These are phyloP conservation scores for Hypomesus transpacificus DNA, from an alignment of 2,113 vertebrate species.

Conservation along the genomic window DNA sequence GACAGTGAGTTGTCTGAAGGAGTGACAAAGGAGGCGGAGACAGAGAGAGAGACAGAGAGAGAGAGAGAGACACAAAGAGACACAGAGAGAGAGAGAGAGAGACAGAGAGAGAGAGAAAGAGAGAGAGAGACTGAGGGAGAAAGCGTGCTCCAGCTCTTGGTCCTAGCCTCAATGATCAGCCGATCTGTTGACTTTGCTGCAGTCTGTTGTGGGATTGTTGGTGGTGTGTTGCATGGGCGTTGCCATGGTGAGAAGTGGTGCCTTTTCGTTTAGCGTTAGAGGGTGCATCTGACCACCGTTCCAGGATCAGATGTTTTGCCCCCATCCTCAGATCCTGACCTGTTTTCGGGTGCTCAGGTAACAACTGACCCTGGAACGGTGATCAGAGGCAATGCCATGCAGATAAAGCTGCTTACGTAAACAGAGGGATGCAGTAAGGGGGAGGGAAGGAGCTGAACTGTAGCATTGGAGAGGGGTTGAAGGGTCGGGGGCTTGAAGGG, in stretches of 20 bases:
- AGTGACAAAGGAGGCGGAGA: no score
- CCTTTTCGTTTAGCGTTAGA: constrained; percentile 41
- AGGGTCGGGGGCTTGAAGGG: background rate
- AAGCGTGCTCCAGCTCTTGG: background rate
- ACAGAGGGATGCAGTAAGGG: constrained; percentile 34
- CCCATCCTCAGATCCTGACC: constrained; percentile 36
- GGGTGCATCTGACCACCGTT: constrained; percentile 36
- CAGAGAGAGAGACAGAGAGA: no score
- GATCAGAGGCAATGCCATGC: constrained; percentile 32
- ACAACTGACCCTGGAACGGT: constrained; percentile 42
- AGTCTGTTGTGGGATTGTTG: constrained; percentile 37
- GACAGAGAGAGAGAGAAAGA: background rate
- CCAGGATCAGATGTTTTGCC: constrained; percentile 38
- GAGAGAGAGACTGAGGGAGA: constrained; percentile 2
- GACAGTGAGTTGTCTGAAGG: no score
- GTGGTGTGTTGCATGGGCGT: constrained; percentile 54
- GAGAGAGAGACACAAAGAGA: no score
- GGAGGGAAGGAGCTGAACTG: constrained; percentile 29
- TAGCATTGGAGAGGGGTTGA: constrained; percentile 26
- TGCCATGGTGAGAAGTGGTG: constrained; percentile 57
- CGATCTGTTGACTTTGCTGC: background rate
- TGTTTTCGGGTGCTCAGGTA: constrained; percentile 29
- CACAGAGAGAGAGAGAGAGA: no score
- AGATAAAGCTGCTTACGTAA: constrained; percentile 4
- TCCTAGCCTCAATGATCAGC: background rate